Base-by-base conservation (phyloP, 1,140 invertebrate species). In the Tetraneura akinire region DNA sequence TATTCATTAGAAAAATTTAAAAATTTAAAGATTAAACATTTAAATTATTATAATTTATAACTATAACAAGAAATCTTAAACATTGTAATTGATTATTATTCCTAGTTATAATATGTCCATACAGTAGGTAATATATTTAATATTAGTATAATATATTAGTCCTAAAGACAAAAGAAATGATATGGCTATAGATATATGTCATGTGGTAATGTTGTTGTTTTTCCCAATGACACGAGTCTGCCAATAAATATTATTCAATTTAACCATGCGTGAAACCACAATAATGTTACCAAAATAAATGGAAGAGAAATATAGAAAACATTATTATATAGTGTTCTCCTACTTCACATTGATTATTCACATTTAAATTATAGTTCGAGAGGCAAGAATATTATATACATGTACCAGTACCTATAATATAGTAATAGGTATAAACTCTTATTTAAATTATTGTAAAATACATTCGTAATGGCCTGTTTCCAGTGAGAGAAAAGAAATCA, bases 201-300 rank as follows among this genome's bases (percentile, higher is more conserved):
- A 14, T 10, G 14, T 9, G 26, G 4, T n/a, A n/a, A 73, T 51
- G 18, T 37, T 66, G 49, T 55, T 51, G n/a, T 73, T 16, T 73
- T 53, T 32, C 21, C n/a, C 6, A 26, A 71, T 49, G 26, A 18
- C n/a, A 47, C 21, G 68, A 55, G 9, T 32, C 21, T 49, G 47
- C 26, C 47, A 16, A 55, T 18, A 9, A 13, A 21, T 14, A 32
- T 73, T 73, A 32, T 26, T 73, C 68, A 18, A 26, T 71, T 73
- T 21, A 51, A 73, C 70, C 70, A 29, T 37, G 32, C 32, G 8
- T 73, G 47, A 73, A 73, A 73, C 70, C 70, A 26, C 70, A 73
- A 73, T 53, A 73, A 47, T 21, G 45, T 49, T 37, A 70, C 70
- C 49, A 32, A 49, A 9, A 73, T 23, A 53, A 32, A 49, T 53